phyloP scores from a whole-genome alignment of 2,797 vertebrate genomes.

The Cuculus canorus region DNA sequence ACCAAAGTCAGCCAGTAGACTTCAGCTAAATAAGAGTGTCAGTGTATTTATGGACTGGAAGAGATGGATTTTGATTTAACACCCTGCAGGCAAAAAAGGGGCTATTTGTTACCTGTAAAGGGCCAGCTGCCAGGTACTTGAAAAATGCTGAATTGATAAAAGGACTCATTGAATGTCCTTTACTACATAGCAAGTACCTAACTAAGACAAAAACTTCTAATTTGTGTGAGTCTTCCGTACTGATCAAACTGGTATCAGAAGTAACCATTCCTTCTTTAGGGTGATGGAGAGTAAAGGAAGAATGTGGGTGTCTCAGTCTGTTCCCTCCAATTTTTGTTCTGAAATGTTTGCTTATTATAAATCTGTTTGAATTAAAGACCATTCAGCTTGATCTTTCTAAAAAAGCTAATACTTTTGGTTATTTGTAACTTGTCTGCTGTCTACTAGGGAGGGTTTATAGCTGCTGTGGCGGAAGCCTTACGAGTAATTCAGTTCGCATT shows the following conservation, averaged over 20 bases:
- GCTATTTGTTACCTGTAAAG: neutral
- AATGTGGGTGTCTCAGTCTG: neutral
- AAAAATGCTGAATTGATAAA: conserved; percentile 30
- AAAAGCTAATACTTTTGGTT: neutral
- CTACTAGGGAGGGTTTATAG: neutral
- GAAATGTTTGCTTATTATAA: conserved; percentile 18
- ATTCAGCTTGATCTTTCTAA: neutral
- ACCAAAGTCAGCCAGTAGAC: neutral
- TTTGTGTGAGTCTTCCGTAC: conserved; percentile 1
- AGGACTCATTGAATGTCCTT: conserved; percentile 46
- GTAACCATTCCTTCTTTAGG: neutral
- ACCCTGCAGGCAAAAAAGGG: neutral
- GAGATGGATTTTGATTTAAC: neutral
- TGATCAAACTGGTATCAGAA: conserved; percentile 12
- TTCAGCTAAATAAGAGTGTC: neutral
- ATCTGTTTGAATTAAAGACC: conserved; percentile 20
- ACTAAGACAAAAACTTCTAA: neutral
- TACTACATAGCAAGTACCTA: neutral
- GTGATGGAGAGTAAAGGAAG: neutral
- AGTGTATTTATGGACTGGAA: neutral
- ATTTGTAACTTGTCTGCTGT: neutral
- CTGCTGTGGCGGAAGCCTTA: conserved; percentile 15
- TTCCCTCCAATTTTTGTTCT: conserved; percentile 6
- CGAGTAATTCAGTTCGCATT: neutral
- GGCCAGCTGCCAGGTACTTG: neutral